A percentile compares a stretch with the other conserved stretches of the same genome.
Evolutionary conservation across 2,797 vertebrate species (phyloP).

Genomic region (Lateolabrax maculatus): DNA sequence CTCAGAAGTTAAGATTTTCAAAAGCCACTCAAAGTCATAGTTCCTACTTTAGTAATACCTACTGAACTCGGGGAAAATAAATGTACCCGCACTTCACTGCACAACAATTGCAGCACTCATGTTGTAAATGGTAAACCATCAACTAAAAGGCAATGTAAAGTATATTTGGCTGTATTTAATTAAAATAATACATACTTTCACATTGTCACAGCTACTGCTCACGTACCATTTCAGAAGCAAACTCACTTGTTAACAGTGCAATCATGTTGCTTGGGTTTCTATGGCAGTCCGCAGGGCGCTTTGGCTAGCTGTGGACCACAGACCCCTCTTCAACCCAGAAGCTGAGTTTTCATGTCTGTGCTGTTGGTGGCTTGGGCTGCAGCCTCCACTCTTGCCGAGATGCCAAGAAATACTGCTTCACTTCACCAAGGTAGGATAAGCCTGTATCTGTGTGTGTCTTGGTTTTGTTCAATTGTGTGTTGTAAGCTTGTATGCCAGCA

Average conservation of each 20-base stretch:
- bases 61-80: too few species aligned
- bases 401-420: neutral
- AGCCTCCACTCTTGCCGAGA: neutral
- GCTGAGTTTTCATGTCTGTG: neutral
- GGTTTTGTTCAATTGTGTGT: neutral
- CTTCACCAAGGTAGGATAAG: neutral
- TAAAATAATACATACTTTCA: too few species aligned
- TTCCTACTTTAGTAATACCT: too few species aligned
- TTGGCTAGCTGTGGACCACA: neutral
- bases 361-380: neutral
- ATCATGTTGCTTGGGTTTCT: neutral
- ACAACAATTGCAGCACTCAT: too few species aligned
- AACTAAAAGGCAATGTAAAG: too few species aligned
- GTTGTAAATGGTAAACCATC: too few species aligned
- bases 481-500: neutral
- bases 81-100: too few species aligned
- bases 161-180: too few species aligned
- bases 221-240: neutral
- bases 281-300: neutral
- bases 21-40: too few species aligned
- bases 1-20: too few species aligned
- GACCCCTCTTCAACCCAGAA: neutral
- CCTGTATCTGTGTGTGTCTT: constrained; percentile 1
- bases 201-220: neutral
- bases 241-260: neutral